Conservation (phyloP, 2,113 vertebrate species). For the Aptenodytes forsteri region DNA sequence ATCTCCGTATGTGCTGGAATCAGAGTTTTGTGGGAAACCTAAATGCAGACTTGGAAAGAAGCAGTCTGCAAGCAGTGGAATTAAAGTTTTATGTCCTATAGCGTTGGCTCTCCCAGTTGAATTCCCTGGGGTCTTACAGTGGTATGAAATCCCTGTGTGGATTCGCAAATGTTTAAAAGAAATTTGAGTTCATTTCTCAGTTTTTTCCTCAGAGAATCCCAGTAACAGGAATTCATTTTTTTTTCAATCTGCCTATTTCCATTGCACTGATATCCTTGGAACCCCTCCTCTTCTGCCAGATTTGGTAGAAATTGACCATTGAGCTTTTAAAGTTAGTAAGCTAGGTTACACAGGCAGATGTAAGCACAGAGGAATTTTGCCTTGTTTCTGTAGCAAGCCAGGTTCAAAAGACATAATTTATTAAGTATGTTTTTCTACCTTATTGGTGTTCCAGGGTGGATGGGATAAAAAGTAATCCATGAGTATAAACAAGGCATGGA, state of each 20-base stretch:
- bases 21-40: not conserved
- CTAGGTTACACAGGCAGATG: not conserved
- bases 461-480: not conserved
- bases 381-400: not conserved
- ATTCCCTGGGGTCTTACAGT: not conserved
- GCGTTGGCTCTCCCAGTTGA: not conserved
- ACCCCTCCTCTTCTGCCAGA: not conserved
- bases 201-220: not conserved
- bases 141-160: not conserved
- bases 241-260: not conserved
- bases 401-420: not conserved
- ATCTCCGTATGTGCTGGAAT: not conserved
- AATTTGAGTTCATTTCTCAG: not conserved
- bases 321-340: not conserved
- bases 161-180: not conserved
- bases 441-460: not conserved
- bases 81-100: not conserved
- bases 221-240: not conserved
- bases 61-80: not conserved
- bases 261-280: not conserved
- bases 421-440: not conserved
- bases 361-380: not conserved
- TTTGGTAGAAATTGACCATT: not conserved
- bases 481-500: fast-evolving
- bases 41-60: not conserved